Percentiles rank a stretch among this genome's conserved stretches.
These are phyloP conservation scores for Oscheius sp. DNA, from an alignment of 2,888 invertebrate species.

Conservation along the genomic window DNA sequence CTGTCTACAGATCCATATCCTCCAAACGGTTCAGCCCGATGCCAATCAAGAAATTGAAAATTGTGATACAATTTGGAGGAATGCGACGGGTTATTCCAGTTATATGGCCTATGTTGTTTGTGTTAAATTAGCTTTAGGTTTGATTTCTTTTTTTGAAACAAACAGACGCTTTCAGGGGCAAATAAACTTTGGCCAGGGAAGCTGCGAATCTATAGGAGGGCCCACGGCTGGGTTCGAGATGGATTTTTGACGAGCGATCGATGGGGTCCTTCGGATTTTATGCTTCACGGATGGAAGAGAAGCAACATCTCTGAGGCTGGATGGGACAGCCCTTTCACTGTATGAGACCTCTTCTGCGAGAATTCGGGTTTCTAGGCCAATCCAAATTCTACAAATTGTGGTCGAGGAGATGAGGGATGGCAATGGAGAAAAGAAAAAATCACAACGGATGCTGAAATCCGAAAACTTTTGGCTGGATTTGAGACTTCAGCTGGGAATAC, in stretches of 20 bases:
- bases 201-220: slow-evolving; percentile 57
- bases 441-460: slow-evolving; percentile 28
- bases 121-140: slow-evolving; percentile 59
- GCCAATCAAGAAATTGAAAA: slow-evolving; percentile 50
- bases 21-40: slow-evolving; percentile 59
- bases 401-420: slow-evolving; percentile 41
- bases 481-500: slow-evolving; percentile 45
- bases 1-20: slow-evolving; percentile 65
- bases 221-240: slow-evolving; percentile 60
- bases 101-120: slow-evolving; percentile 68
- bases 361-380: slow-evolving; percentile 32
- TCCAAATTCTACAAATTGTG: slow-evolving; percentile 38
- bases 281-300: slow-evolving; percentile 64
- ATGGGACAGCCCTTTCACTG: slow-evolving; percentile 57
- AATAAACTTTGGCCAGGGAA: slow-evolving; percentile 59
- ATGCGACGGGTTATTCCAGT: slow-evolving; percentile 58
- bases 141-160: slow-evolving; percentile 42
- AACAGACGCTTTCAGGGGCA: slow-evolving; percentile 42
- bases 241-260: slow-evolving; percentile 56
- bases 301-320: slow-evolving; percentile 43
- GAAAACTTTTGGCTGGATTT: slow-evolving; percentile 34
- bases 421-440: slow-evolving; percentile 35
- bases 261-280: slow-evolving; percentile 51
- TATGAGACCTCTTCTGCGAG: slow-evolving; percentile 9
- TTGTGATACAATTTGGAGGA: slow-evolving; percentile 61